Evolutionary conservation across 2,113 vertebrate genomes (phyloP).

Genomic region (Mystacornis crossleyi): DNA sequence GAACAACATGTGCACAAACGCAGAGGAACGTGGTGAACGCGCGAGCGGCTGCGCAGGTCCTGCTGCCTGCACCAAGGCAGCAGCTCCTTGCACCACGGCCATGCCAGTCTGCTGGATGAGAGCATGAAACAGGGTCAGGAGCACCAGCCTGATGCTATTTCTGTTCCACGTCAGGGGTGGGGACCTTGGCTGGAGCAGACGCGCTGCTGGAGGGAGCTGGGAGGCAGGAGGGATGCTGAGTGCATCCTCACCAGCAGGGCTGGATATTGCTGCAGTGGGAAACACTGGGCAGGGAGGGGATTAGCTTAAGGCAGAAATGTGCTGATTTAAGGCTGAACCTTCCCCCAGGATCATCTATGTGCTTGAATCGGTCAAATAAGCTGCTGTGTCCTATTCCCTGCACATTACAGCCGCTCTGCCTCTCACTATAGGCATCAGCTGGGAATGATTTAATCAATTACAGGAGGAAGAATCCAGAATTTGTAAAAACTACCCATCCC

Average conservation of each 20-base stretch:
- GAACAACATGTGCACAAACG: rapidly evolving
- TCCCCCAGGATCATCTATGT: neutral
- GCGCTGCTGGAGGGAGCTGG: neutral
- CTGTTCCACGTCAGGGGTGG: neutral
- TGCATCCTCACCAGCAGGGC: neutral
- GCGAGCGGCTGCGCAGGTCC: neutral
- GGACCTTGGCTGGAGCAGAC: neutral
- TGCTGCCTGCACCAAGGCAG: neutral
- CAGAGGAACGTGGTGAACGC: rapidly evolving
- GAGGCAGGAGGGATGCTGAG: neutral
- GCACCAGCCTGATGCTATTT: neutral
- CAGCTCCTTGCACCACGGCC: neutral
- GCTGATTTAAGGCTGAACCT: neutral
- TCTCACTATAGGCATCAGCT: neutral
- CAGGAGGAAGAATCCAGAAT: neutral
- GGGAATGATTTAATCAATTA: neutral
- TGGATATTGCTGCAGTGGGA: neutral
- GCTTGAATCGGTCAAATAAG: neutral
- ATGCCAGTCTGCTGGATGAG: rapidly evolving
- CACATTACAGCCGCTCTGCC: neutral
- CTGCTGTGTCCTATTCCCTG: neutral
- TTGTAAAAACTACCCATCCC: neutral
- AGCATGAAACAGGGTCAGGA: neutral
- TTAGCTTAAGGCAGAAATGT: neutral
- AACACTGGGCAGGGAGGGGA: neutral